These are phyloP conservation scores for Drosophila melanica DNA, from an alignment of 1,140 invertebrate species.

Conservation along the genomic window DNA sequence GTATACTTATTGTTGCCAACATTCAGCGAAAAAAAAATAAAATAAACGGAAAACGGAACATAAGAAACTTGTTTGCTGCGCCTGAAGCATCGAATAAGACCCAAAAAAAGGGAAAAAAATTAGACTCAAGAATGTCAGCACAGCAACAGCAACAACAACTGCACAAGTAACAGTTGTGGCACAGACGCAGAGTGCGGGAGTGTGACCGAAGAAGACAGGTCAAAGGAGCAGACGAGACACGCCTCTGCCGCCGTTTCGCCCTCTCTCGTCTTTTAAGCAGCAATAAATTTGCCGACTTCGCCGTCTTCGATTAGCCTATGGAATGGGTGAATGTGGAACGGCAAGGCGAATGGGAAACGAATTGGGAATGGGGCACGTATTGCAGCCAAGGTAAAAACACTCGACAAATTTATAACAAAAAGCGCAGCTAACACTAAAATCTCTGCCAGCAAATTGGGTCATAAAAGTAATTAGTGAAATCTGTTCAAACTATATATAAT, in stretches of 20 bases:
- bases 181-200: background rate
- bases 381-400: conserved; percentile 50
- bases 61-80: conserved; percentile 75
- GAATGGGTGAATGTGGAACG: conserved; percentile 44
- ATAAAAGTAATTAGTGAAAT: conserved; percentile 80
- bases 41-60: conserved; percentile 53
- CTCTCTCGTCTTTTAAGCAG: conserved; percentile 27
- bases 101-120: conserved; percentile 32
- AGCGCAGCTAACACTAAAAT: conserved; percentile 53
- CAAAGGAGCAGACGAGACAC: conserved; percentile 67
- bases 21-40: conserved; percentile 8
- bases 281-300: conserved; percentile 61
- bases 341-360: conserved; percentile 11
- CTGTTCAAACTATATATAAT: conserved; percentile 48
- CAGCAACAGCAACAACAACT: conserved; percentile 37
- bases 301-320: conserved; percentile 68
- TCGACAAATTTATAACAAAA: conserved; percentile 65
- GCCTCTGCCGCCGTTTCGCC: conserved; percentile 6
- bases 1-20: conserved; percentile 16
- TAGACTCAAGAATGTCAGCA: conserved; percentile 53
- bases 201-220: conserved; percentile 61
- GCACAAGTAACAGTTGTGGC: conserved; percentile 26
- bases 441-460: conserved; percentile 68
- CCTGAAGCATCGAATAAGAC: conserved; percentile 56
- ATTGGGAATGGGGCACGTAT: conserved; percentile 20